phyloP scores from a whole-genome alignment of 2,797 vertebrate species.

The Siniperca scherzeri region DNA sequence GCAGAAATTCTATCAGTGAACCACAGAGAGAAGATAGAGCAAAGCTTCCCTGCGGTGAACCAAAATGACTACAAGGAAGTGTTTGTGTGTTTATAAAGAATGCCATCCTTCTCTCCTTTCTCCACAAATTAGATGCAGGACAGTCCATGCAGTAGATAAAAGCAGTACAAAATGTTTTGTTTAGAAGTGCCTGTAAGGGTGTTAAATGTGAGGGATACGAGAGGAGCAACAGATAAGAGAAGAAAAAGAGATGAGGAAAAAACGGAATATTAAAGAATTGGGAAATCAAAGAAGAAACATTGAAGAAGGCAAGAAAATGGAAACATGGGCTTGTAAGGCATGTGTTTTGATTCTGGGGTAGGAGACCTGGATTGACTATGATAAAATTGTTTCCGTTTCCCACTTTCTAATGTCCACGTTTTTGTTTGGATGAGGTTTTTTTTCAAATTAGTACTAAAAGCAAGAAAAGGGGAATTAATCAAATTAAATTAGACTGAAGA shows the following conservation, averaged over 20 bases:
- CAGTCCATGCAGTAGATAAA: conserved; percentile 41
- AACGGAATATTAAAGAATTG: not conserved
- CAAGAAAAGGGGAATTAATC: not conserved
- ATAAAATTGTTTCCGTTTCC: not conserved
- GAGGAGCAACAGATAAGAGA: conserved; percentile 7
- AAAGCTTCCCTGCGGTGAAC: conserved; percentile 32
- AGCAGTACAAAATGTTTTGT: conserved; percentile 3
- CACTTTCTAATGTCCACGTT: not conserved
- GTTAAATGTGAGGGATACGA: conserved; percentile 5
- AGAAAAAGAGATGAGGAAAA: not conserved
- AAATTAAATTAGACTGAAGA: not conserved
- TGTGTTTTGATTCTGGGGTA: not conserved
- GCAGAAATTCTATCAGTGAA: conserved; percentile 35
- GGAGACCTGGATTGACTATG: conserved; percentile 11
- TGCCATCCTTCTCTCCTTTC: conserved; percentile 14
- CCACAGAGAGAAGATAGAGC: conserved; percentile 41
- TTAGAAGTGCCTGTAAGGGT: not conserved
- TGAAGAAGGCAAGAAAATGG: not conserved
- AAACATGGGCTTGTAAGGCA: not conserved
- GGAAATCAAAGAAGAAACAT: conserved; percentile 2
- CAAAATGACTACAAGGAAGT: conserved; percentile 37
- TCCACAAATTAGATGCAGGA: conserved; percentile 40
- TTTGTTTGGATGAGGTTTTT: not conserved
- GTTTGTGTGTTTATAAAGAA: conserved; percentile 32
- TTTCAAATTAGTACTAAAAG: not conserved